Evolutionary conservation across 1,140 invertebrate species (phyloP), one percentile per base, ranked within the genome.

Genomic region (Sipha flava): DNA sequence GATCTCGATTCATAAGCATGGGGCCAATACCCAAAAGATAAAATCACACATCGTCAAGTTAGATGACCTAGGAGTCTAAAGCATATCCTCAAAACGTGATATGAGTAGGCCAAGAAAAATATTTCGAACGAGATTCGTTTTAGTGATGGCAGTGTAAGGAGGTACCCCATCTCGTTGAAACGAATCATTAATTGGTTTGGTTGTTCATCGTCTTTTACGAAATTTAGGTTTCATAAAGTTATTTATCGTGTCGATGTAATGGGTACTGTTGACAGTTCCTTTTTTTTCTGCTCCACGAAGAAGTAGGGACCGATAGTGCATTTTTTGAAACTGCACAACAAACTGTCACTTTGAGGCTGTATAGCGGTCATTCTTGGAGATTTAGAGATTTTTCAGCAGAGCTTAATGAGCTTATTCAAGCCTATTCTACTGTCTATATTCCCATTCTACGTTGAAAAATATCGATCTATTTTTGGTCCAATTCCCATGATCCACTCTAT

Each of bases 111-210:
- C n/a, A 23, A 29, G 29, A 34, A 62, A 62, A 10, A 21, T 62
- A 10, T 62, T 3, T 3, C 57, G 3, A 6, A 62, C 12, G n/a
- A 62, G 3, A n/a, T 62, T 21, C 26, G 18, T 62, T 16, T 26
- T 21, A 3, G 54, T 9, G 2, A 16, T 62, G 1, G 57, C 14
- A 52, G 81, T 83, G 66, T 83, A 82, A n/a, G 62, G 21, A 16
- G 81, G 82, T 47, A 81, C 80, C n/a, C 81, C 80, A 68, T 83
- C 79, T 68, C 82, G 80, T 72, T 83, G 79, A 77, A 83, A 83
- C 82, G 82, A 83, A 62, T 80, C 77, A 77, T 81, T 40, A 14
- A 10, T 62, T 10, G 79, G 37, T 21, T 47, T 75, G 18, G 81
- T 45, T 73, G 62, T 68, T 73, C 80, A 37, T 45, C 81, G 47